Conservation (phyloP, 2,888 invertebrate genomes). For the Hirudinaria manillensis region DNA sequence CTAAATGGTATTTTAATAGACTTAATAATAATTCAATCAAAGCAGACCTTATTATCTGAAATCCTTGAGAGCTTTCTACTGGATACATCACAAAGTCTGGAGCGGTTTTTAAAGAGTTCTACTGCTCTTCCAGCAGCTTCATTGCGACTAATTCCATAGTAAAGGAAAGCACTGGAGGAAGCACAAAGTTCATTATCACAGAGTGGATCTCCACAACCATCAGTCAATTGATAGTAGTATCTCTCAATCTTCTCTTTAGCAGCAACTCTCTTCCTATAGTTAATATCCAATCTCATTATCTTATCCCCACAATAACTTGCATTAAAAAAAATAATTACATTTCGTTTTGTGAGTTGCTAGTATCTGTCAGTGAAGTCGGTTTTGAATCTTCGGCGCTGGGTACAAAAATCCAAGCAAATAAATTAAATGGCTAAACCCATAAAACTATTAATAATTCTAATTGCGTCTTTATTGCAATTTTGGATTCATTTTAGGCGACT, state of each 20-base stretch:
- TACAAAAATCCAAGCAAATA: too few species aligned
- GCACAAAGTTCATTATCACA: constrained; percentile 83
- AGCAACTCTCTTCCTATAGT: constrained; percentile 54
- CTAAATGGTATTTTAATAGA: too few species aligned
- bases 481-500: not conserved
- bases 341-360: constrained; percentile 12
- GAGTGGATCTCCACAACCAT: constrained; percentile 82
- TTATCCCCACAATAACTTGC: not conserved
- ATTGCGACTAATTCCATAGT: constrained; percentile 68
- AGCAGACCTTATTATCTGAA: not conserved
- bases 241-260: constrained; percentile 77
- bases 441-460: not conserved
- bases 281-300: not conserved
- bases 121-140: constrained; percentile 85
- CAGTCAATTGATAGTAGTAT: constrained; percentile 83
- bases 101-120: constrained; percentile 76
- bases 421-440: not conserved
- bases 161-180: constrained; percentile 61
- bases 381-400: constrained; percentile 6
- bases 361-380: not conserved
- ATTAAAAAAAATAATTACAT: not conserved
- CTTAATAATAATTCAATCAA: constrained; percentile 9
- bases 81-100: constrained; percentile 63
- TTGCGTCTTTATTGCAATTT: not conserved
- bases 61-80: not conserved